Conservation (phyloP, 2,888 invertebrate genomes). For the Diaphora mendica region DNA sequence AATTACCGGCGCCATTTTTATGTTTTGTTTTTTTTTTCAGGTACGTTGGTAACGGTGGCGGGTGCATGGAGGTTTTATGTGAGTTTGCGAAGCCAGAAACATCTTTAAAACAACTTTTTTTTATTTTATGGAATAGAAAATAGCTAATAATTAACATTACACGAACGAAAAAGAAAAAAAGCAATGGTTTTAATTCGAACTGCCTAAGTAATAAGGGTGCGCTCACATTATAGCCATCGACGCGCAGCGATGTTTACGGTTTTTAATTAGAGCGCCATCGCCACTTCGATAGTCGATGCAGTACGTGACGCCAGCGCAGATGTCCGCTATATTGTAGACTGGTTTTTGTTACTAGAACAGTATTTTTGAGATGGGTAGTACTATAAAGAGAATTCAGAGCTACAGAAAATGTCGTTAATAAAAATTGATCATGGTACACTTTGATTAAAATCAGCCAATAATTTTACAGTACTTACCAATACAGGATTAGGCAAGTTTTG, state of each 20-base stretch:
- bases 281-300: conserved; percentile 33
- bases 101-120: neutral
- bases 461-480: neutral
- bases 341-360: conserved; percentile 28
- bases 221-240: conserved; percentile 51
- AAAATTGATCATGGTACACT: neutral
- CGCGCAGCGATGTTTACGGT: conserved; percentile 64
- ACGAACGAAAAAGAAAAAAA: conserved; percentile 27
- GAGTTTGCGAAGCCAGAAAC: neutral
- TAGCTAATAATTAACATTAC: conserved; percentile 15
- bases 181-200: conserved; percentile 43
- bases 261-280: conserved; percentile 68
- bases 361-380: conserved; percentile 1
- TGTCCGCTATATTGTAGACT: conserved; percentile 39
- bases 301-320: conserved; percentile 46
- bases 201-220: conserved; percentile 49
- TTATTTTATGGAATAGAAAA: neutral
- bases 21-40: conserved; percentile 68
- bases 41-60: conserved; percentile 58
- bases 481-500: neutral
- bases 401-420: neutral
- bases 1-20: conserved; percentile 65
- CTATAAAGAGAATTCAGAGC: neutral
- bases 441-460: neutral
- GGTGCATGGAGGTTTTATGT: conserved; percentile 3